Evolutionary conservation across 2,113 vertebrate species (phyloP), one percentile per base, ranked within the genome.

Genomic region (Galemys pyrenaicus): DNA sequence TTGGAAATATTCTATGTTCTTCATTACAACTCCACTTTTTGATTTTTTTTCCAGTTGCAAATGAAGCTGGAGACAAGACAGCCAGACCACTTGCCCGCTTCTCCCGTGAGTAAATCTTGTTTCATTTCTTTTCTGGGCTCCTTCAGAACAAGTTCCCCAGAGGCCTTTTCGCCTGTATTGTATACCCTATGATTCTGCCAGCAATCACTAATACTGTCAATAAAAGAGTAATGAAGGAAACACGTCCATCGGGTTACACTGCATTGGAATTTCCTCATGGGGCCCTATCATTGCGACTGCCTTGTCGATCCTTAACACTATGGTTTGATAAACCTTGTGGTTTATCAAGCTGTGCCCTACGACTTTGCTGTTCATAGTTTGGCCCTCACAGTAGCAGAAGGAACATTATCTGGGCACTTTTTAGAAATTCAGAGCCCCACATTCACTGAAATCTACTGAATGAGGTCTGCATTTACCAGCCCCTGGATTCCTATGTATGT

Each of bases 21-120:
- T 82, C 70, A 17, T 32, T 74, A 77, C 64, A 58, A n/a, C 41
- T 95, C 16, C 95, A 15, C 88, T 22, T 91, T 16, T 95, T 89
- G 15, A 67, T 96, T 95, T 92, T 97, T 96, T 44, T 87, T 97
- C 88, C 96, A 99, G 99, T 99, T 97, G 99, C 99, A 91, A 99
- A 99, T 73, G 99, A 99, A 98, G 98, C 99, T 30, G 98, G 98
- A 83, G 99, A 99, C 90, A 99, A 98, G 97, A 98, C 99, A 89
- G 97, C 97, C 84, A 98, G 97, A 93, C 99, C 99, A 0, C 98
- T 98, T 32, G 98, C 99, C 35, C 98, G 98, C 95, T 99, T 99
- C 98, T 97, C 98, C 92, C 98, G 99, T 99, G 98, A 99, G 99
- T 99, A 97, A n/a, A 71, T 32, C 49, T 86, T 17, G 1, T 11